phyloP scores from a whole-genome alignment of 2,888 invertebrate species.

The Fissipunctia ypsillon region DNA sequence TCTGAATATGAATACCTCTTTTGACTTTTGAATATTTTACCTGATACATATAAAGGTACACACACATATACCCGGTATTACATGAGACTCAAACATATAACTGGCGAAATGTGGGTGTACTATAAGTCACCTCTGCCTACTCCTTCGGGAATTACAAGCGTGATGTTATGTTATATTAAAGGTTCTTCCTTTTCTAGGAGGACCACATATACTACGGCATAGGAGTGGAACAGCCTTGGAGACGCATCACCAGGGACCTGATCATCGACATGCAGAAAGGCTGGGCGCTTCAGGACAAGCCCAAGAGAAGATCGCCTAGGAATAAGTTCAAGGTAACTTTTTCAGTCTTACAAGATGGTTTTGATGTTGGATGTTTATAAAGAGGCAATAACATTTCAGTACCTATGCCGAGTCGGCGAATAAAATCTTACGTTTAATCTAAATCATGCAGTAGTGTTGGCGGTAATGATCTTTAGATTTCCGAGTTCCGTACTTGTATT shows the following conservation, averaged over 20 bases:
- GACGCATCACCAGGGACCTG: slow-evolving; percentile 95
- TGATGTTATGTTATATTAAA: neutral
- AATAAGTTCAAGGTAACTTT: slow-evolving; percentile 92
- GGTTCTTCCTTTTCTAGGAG: slow-evolving; percentile 85
- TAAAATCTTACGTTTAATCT: neutral
- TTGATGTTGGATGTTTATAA: neutral
- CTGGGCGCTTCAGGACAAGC: slow-evolving; percentile 92
- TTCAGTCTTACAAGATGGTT: too few species aligned
- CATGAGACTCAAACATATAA: too few species aligned
- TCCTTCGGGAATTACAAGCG: neutral
- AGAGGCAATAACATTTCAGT: too few species aligned
- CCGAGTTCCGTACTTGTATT: neutral
- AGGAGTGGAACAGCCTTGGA: slow-evolving; percentile 93
- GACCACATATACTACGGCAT: slow-evolving; percentile 97
- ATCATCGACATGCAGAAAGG: slow-evolving; percentile 98
- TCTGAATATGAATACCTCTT: neutral
- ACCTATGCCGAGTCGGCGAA: neutral
- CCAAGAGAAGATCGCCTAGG: slow-evolving; percentile 92
- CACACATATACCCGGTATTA: neutral
- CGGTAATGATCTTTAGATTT: neutral
- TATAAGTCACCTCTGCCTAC: neutral
- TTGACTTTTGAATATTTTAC: neutral
- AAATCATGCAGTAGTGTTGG: neutral
- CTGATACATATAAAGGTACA: neutral
- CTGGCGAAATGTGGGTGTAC: neutral